Percentiles rank a stretch among this genome's conserved stretches.
Evolutionary conservation across 2,113 vertebrate species (phyloP).

Genomic region (Phyllostomus hastatus): DNA sequence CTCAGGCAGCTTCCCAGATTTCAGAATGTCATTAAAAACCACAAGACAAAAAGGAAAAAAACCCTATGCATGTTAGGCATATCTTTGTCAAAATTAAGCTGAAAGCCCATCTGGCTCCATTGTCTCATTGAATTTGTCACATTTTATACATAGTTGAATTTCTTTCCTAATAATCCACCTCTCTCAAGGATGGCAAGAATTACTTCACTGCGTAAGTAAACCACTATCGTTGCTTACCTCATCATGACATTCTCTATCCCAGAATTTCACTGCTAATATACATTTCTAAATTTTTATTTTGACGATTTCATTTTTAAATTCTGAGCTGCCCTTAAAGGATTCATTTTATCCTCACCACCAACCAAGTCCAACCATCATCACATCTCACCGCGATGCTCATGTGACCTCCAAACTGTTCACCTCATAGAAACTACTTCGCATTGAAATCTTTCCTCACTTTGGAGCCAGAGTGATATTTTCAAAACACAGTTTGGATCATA

Average conservation of each 20-base stretch:
- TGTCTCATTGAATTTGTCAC: slow-evolving; percentile 62
- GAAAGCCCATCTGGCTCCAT: slow-evolving; percentile 49
- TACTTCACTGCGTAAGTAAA: slow-evolving; percentile 10
- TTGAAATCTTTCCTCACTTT: background rate
- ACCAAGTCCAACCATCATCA: background rate
- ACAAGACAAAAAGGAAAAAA: background rate
- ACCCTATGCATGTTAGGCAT: background rate
- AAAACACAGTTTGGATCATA: background rate
- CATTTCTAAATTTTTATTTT: slow-evolving; percentile 27
- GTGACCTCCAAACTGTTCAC: background rate
- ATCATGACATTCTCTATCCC: background rate
- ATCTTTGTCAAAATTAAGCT: slow-evolving; percentile 60
- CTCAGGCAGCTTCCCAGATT: slow-evolving; percentile 54
- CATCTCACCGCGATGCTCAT: background rate
- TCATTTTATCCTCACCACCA: background rate
- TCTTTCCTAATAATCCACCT: slow-evolving; percentile 58
- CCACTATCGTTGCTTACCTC: background rate
- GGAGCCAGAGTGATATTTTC: background rate
- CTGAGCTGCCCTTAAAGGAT: background rate
- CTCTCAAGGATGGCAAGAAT: slow-evolving; percentile 33
- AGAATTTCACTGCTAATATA: background rate
- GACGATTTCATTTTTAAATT: background rate
- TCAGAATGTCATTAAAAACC: slow-evolving; percentile 48
- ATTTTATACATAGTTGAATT: slow-evolving; percentile 56
- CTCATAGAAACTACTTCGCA: background rate